phyloP scores from a whole-genome alignment of 2,797 vertebrate species.

The Gallinago solitaria region DNA sequence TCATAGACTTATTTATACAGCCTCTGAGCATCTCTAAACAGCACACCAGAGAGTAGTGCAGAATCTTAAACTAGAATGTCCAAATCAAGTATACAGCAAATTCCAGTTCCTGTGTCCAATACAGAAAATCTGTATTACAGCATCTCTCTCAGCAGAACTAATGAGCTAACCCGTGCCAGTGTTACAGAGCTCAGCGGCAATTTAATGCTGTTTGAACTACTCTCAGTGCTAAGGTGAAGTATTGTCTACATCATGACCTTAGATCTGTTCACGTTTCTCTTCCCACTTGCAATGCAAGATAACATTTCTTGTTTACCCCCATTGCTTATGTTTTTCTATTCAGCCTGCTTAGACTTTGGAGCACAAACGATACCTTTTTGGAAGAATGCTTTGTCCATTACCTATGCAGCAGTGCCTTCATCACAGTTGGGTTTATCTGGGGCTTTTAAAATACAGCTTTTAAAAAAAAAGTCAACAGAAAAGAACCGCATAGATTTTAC shows the following conservation, averaged over 20 bases:
- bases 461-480: background rate
- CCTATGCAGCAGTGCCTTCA: background rate
- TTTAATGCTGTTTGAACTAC: background rate
- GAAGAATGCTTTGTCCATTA: background rate
- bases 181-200: background rate
- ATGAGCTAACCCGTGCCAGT: background rate
- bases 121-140: background rate
- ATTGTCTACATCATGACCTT: background rate
- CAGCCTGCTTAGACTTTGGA: background rate
- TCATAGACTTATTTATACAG: background rate
- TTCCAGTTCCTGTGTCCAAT: background rate
- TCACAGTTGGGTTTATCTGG: background rate
- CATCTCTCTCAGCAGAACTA: background rate
- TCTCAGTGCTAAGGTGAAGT: background rate
- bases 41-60: background rate
- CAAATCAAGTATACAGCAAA: background rate
- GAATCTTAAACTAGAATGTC: background rate
- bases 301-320: background rate
- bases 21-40: background rate
- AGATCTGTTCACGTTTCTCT: background rate
- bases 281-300: background rate
- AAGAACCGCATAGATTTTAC: background rate
- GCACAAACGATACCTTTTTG: background rate
- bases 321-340: background rate
- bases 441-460: background rate